A percentile compares a stretch with the other conserved stretches of the same genome.
phyloP scores from a whole-genome alignment of 2,113 vertebrate genomes.

The Hippocampus zosterae region DNA sequence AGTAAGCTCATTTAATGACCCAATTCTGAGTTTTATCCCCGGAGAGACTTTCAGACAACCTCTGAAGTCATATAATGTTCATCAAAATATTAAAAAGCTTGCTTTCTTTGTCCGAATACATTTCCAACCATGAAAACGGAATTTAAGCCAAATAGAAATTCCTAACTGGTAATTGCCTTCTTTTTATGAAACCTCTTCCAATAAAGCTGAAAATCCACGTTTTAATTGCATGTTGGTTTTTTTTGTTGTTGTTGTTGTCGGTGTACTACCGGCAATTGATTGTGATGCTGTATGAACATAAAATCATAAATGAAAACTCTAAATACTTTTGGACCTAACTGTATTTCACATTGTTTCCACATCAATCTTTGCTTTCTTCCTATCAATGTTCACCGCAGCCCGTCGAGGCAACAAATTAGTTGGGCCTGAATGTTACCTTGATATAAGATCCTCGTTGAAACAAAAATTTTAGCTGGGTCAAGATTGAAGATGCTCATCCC shows the following conservation, averaged over 20 bases:
- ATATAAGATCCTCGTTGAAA: neutral
- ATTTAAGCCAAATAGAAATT: neutral
- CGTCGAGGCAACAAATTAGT: neutral
- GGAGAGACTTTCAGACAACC: neutral
- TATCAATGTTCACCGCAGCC: neutral
- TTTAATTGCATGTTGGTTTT: neutral
- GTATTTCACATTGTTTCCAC: neutral
- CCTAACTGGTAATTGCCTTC: neutral
- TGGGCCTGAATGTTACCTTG: neutral
- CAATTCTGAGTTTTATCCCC: neutral
- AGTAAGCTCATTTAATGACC: neutral
- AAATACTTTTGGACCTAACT: neutral
- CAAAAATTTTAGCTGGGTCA: neutral
- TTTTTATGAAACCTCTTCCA: neutral
- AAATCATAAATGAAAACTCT: neutral
- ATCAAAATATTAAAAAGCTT: neutral
- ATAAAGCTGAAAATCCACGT: neutral
- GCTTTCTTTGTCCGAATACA: neutral
- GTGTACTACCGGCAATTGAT: neutral
- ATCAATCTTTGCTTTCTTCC: neutral
- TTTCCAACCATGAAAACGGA: neutral
- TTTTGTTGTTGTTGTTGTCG: neutral
- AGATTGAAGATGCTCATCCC: slow-evolving; percentile 1
- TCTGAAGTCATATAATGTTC: neutral
- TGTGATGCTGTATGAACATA: neutral